Percentiles rank a stretch among this genome's conserved stretches.
These are phyloP conservation scores for Hycleus phaleratus DNA, from an alignment of 1,140 invertebrate species.

Conservation along the genomic window DNA sequence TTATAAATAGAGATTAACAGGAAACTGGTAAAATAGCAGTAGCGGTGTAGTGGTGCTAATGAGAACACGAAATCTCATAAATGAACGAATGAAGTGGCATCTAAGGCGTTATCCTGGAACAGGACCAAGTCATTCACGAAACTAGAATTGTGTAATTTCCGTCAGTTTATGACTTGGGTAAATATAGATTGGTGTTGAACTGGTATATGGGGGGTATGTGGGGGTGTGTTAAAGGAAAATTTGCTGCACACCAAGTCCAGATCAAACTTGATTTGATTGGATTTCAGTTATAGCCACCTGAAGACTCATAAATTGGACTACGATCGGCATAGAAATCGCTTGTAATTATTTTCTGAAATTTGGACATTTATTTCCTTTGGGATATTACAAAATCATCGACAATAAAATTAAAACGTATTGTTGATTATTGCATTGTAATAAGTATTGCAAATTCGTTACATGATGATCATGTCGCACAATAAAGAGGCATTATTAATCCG, in stretches of 20 bases:
- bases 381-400: constrained; percentile 14
- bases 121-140: constrained; percentile 18
- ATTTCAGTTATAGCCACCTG: constrained; percentile 23
- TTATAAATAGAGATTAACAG: constrained; percentile 4
- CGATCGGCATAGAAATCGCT: constrained; percentile 20
- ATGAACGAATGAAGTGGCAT: constrained; percentile 22
- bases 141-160: constrained; percentile 28
- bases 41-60: constrained; percentile 16
- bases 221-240: not conserved
- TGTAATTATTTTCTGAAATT: constrained; percentile 19
- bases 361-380: constrained; percentile 15
- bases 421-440: too few relatives aligned
- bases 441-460: too few relatives aligned
- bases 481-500: too few relatives aligned
- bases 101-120: constrained; percentile 24
- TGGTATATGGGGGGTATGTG: not conserved
- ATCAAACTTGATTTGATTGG: constrained; percentile 25
- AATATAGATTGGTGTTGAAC: not conserved
- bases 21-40: constrained; percentile 13
- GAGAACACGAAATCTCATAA: constrained; percentile 19
- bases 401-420: too few relatives aligned
- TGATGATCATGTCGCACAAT: too few relatives aligned
- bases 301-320: constrained; percentile 21
- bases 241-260: constrained; percentile 1
- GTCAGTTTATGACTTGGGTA: constrained; percentile 19